phyloP scores from a whole-genome alignment of 2,113 vertebrate species.

The Eleginops maclovinus region DNA sequence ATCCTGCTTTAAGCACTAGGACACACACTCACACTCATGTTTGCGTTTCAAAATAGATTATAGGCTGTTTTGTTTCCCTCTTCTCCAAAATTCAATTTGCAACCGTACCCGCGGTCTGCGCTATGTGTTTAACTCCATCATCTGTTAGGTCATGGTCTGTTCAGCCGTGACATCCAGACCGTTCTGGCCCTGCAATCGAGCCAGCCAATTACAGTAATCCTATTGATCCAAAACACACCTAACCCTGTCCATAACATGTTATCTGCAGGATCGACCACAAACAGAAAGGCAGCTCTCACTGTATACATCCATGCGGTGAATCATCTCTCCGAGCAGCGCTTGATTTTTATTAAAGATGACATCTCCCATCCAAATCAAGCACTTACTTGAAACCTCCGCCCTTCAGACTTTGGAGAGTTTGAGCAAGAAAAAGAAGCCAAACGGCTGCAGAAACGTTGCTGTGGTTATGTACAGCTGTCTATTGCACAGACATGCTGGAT shows the following conservation, averaged over 20 bases:
- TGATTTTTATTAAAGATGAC: conserved; percentile 57
- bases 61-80: conserved; percentile 51
- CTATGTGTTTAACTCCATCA: conserved; percentile 62
- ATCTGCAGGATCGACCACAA: conserved; percentile 45
- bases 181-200: conserved; percentile 24
- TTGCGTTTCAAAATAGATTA: conserved; percentile 62
- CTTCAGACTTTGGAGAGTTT: conserved; percentile 3
- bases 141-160: conserved; percentile 50
- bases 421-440: background rate
- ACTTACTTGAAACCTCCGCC: background rate
- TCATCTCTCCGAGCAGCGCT: background rate
- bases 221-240: conserved; percentile 61
- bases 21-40: background rate
- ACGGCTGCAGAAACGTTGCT: conserved; percentile 21
- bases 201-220: conserved; percentile 47
- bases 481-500: conserved; percentile 29
- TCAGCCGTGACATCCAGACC: conserved; percentile 55
- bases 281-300: background rate
- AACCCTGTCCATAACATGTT: conserved; percentile 43
- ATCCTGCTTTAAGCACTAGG: conserved; percentile 10
- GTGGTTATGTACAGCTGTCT: conserved; percentile 60
- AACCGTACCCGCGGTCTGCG: conserved; percentile 30
- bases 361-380: conserved; percentile 39
- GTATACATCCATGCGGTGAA: background rate
- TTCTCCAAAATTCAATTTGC: conserved; percentile 67